phyloP scores from a whole-genome alignment of 2,888 invertebrate genomes.

The Hirudinaria manillensis region DNA sequence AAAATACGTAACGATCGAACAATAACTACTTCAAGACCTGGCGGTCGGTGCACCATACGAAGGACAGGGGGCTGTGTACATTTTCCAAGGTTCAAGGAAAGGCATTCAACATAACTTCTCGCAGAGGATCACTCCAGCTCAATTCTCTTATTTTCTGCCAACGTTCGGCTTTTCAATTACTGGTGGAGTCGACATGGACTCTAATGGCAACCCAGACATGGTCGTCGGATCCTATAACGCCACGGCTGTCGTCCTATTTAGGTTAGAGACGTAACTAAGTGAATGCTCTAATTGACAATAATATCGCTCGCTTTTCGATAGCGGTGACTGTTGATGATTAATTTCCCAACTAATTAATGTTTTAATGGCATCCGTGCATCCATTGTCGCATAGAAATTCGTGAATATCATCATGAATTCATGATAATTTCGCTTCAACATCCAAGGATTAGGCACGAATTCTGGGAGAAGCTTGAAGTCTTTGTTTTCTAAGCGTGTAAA shows the following conservation, averaged over 20 bases:
- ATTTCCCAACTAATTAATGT: too few species aligned
- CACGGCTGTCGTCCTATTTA: slow-evolving; percentile 56
- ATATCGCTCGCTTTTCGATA: too few species aligned
- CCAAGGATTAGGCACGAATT: too few species aligned
- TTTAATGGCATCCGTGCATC: too few species aligned
- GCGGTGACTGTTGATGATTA: too few species aligned
- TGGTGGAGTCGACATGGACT: slow-evolving; percentile 79
- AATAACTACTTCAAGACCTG: slow-evolving; percentile 61
- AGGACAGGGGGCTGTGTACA: slow-evolving; percentile 74
- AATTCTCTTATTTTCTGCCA: slow-evolving; percentile 44
- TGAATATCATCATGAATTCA: too few species aligned
- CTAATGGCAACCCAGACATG: slow-evolving; percentile 89
- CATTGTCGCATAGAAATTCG: too few species aligned
- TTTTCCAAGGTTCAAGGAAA: slow-evolving; percentile 69
- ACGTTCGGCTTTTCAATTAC: slow-evolving; percentile 90
- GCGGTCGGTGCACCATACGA: slow-evolving; percentile 91
- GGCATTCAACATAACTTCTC: slow-evolving; percentile 44
- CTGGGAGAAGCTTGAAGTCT: too few species aligned
- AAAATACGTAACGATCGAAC: too few species aligned
- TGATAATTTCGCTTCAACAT: too few species aligned
- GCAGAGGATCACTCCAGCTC: slow-evolving; percentile 47
- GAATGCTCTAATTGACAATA: too few species aligned
- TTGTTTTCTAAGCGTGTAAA: too few species aligned
- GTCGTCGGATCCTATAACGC: slow-evolving; percentile 62
- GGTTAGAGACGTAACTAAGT: slow-evolving; percentile 52